Percentiles rank a stretch among this genome's conserved stretches.
Evolutionary conservation across 2,113 vertebrate species (phyloP).

Genomic region (Panthera tigris): DNA sequence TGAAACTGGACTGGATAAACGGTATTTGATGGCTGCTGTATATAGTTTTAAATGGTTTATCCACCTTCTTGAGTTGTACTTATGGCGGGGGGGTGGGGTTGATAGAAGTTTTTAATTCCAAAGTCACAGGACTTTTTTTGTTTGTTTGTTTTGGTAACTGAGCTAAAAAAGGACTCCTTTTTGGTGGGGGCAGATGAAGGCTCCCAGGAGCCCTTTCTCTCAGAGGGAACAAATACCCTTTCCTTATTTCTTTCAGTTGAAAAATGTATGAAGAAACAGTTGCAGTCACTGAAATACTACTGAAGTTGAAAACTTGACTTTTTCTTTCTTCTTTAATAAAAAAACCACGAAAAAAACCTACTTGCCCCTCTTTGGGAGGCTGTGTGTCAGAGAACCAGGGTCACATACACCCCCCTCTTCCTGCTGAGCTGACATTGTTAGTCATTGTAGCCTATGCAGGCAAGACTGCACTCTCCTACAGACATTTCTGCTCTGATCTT

Average conservation of each 20-base stretch:
- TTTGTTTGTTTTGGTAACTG: slow-evolving; percentile 88
- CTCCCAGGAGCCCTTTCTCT: slow-evolving; percentile 86
- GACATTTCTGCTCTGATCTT: too few relatives aligned
- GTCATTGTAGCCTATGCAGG: slow-evolving; percentile 98
- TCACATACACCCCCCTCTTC: slow-evolving; percentile 85
- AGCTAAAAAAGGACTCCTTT: slow-evolving; percentile 89
- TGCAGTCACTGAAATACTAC: slow-evolving; percentile 85
- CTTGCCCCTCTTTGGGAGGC: slow-evolving; percentile 89
- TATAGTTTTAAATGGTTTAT: slow-evolving; percentile 93
- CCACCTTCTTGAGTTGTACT: slow-evolving; percentile 99
- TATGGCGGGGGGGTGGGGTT: slow-evolving; percentile 88
- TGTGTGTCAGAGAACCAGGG: slow-evolving; percentile 97
- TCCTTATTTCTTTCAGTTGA: slow-evolving; percentile 68
- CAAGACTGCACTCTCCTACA: slow-evolving; percentile 96
- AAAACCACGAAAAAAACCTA: not conserved
- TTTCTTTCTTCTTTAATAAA: slow-evolving; percentile 82
- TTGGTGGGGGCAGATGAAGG: slow-evolving; percentile 83
- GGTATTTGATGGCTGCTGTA: slow-evolving; percentile 89
- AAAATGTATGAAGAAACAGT: slow-evolving; percentile 74
- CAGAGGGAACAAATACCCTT: slow-evolving; percentile 83
- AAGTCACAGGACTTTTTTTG: slow-evolving; percentile 89
- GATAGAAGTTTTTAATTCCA: slow-evolving; percentile 98
- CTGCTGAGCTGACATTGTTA: slow-evolving; percentile 89
- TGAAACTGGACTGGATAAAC: slow-evolving; percentile 88
- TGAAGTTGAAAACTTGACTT: slow-evolving; percentile 86